Percentiles rank a stretch among this genome's conserved stretches.
phyloP scores from a whole-genome alignment of 2,113 vertebrate species.

The Peromyscus polionotus region DNA sequence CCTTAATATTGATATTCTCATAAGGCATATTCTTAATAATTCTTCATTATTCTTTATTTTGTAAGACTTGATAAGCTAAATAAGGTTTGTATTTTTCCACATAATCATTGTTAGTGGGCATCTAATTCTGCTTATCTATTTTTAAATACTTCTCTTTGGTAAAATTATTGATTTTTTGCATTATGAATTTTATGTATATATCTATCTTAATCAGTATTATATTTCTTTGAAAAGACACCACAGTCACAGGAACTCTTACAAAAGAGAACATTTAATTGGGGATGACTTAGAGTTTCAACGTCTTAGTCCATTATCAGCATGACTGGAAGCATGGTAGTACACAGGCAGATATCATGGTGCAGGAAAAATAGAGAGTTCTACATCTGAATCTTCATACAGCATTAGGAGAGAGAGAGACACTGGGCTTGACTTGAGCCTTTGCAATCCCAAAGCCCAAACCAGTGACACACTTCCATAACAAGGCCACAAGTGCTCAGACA shows the following conservation, averaged over 20 bases:
- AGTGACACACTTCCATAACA: neutral
- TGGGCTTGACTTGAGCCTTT: neutral
- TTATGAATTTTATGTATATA: neutral
- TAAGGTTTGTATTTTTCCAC: neutral
- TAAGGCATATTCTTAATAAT: neutral
- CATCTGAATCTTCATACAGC: neutral
- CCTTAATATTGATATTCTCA: neutral
- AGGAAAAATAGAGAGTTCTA: neutral
- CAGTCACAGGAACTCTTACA: neutral
- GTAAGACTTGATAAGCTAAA: neutral
- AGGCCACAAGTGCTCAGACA: neutral
- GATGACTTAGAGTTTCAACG: neutral
- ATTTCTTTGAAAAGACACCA: neutral
- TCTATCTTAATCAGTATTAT: neutral
- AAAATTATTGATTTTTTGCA: neutral
- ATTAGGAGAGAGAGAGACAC: neutral
- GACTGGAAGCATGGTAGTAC: neutral
- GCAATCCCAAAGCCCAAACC: neutral
- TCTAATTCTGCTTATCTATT: neutral
- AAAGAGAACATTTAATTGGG: neutral
- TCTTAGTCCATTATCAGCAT: neutral
- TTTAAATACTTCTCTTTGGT: neutral
- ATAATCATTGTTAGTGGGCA: neutral
- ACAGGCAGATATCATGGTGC: neutral
- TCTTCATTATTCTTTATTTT: neutral